These are phyloP conservation scores for Xenopus borealis DNA, from an alignment of 2,113 vertebrate species.

Conservation along the genomic window DNA sequence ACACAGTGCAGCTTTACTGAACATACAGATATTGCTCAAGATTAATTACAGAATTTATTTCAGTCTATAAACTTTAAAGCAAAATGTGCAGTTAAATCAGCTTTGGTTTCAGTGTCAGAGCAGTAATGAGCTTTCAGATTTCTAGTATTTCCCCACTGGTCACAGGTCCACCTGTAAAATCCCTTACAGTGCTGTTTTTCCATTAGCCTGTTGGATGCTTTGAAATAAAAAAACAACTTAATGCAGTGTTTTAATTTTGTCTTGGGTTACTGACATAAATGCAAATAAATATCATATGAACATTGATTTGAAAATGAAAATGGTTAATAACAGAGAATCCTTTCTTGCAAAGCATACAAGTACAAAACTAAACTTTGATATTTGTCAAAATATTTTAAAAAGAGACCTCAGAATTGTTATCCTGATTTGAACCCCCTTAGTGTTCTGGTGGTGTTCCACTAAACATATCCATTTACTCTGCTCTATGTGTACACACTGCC, in stretches of 20 bases:
- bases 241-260: slow-evolving; percentile 68
- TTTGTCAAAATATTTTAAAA: slow-evolving; percentile 73
- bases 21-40: slow-evolving; percentile 99
- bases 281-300: slow-evolving; percentile 64
- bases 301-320: slow-evolving; percentile 54
- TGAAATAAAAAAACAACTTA: slow-evolving; percentile 60
- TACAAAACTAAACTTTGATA: slow-evolving; percentile 63
- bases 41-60: slow-evolving; percentile 86
- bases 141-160: slow-evolving; percentile 66
- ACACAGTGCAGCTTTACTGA: slow-evolving; percentile 98
- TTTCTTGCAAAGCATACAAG: background rate
- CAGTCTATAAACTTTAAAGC: slow-evolving; percentile 81
- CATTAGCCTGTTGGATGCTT: slow-evolving; percentile 56
- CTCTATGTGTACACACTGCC: slow-evolving; percentile 1
- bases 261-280: slow-evolving; percentile 71
- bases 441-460: background rate
- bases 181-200: slow-evolving; percentile 22
- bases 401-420: slow-evolving; percentile 65
- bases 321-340: slow-evolving; percentile 65
- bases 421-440: slow-evolving; percentile 46
- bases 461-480: background rate
- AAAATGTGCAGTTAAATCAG: slow-evolving; percentile 91
- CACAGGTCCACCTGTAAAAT: slow-evolving; percentile 67
- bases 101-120: slow-evolving; percentile 97
- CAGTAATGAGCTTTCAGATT: slow-evolving; percentile 77